Evolutionary conservation across 2,888 invertebrate species (phyloP), one percentile per base, ranked within the genome.

Genomic region (Oxystoma pomonae): DNA sequence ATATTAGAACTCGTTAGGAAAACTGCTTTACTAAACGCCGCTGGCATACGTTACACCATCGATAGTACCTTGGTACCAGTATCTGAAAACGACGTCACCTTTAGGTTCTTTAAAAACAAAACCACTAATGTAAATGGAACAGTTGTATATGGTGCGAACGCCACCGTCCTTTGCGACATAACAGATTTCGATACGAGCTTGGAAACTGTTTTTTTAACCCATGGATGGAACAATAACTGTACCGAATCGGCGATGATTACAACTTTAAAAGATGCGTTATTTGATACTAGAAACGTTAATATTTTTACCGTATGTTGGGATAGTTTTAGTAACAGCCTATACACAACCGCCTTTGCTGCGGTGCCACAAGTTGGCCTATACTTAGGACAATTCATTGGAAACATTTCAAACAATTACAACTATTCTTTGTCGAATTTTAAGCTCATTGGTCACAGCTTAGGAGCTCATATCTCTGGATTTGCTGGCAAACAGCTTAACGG

Each of bases 261-360:
- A 1, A 16, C 67, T 2, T 61, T 77, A 1, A 69, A 60, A 56
- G 58, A 64, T 7, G 75, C 75, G 7, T 56, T 75, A 20, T 58
- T 77, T 7, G 59, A 60, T 2, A 62, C 55, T 2, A 52, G 68
- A 20, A 74, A 78, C 62, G 68, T 73, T 2, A 80, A 80, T 65
- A 67, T 78, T 1, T 74, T 80, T 58, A 71, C 75, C 2, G 75
- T 78, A 5, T 76, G 75, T 64, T 78, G 78, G 78, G 68, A 69
- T 20, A 61, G 62, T 2, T 61, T 65, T 9, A 74, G 77, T 2
- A 67, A 68, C 17, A 55, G 35, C n/a, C 55, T 62, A 16, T 77
- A 76, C 60, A 5, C 67, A 1, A 62, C 65, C 2, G 70, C 74
- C 12, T 64, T 61, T 56, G 35, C 20, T 12, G 68, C 73, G 18